Evolutionary conservation across 2,797 vertebrate genomes (phyloP).

Genomic region (Molossus molossus): DNA sequence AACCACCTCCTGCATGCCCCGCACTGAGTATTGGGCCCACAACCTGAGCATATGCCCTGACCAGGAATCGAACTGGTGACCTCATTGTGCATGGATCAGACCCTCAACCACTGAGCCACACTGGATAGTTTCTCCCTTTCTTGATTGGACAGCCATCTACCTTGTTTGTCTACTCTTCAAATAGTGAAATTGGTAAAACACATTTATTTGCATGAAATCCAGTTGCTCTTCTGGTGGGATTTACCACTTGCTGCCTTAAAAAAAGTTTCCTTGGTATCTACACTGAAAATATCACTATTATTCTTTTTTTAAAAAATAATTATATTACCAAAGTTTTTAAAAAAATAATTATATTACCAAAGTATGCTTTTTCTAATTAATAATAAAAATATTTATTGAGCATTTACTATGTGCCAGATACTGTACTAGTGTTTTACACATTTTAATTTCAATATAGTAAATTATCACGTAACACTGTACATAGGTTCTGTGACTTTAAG

Average conservation of each 20-base stretch:
- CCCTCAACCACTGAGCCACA: too few species aligned
- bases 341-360: not conserved
- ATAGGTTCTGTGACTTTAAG: not conserved
- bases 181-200: not conserved
- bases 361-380: not conserved
- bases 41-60: too few species aligned
- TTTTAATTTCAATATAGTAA: not conserved
- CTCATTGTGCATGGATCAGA: too few species aligned
- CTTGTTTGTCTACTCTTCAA: not conserved
- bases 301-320: not conserved
- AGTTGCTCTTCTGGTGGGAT: constrained; percentile 38
- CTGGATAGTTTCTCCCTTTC: not conserved
- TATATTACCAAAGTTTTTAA: not conserved
- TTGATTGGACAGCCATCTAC: not conserved
- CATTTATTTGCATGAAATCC: constrained; percentile 67
- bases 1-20: too few species aligned
- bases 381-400: not conserved
- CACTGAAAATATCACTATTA: not conserved
- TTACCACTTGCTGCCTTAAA: constrained; percentile 46
- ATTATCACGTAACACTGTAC: not conserved
- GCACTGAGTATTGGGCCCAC: too few species aligned
- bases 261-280: not conserved
- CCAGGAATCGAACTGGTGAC: too few species aligned
- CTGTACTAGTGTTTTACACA: not conserved
- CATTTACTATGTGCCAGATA: not conserved